Conservation (phyloP, 2,888 invertebrate genomes). For the Drosophila quinaria region DNA sequence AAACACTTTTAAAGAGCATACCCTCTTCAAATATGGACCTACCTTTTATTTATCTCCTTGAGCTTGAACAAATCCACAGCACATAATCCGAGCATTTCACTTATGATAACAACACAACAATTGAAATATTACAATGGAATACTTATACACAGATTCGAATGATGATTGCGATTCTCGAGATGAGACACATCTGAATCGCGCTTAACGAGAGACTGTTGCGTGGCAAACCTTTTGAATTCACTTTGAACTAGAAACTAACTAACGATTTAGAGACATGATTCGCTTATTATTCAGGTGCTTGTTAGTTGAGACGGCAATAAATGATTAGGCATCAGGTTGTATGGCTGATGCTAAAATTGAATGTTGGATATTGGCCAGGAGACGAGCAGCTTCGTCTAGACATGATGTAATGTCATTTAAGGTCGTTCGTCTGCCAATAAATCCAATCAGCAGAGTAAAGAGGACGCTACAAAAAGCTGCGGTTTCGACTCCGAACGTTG, state of each 20-base stretch:
- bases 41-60: constrained; percentile 20
- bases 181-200: constrained; percentile 49
- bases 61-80: constrained; percentile 25
- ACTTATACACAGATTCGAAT: constrained; percentile 29
- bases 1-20: too few species aligned
- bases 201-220: constrained; percentile 42
- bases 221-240: constrained; percentile 2
- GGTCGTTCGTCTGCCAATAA: constrained; percentile 71
- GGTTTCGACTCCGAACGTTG: constrained; percentile 1
- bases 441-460: constrained; percentile 63
- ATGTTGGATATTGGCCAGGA: constrained; percentile 27
- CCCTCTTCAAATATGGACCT: too few species aligned
- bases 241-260: not conserved
- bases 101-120: constrained; percentile 3
- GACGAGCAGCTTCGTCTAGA: constrained; percentile 57
- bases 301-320: constrained; percentile 15
- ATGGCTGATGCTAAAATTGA: constrained; percentile 3
- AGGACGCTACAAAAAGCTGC: constrained; percentile 10
- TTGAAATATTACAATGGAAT: not conserved
- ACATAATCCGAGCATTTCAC: constrained; percentile 5
- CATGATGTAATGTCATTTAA: constrained; percentile 74
- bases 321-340: constrained; percentile 37
- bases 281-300: constrained; percentile 28
- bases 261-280: constrained; percentile 33
- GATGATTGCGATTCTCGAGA: constrained; percentile 6